Base-by-base conservation (phyloP, 2,797 vertebrate species). In the Sebastes iracundus region DNA sequence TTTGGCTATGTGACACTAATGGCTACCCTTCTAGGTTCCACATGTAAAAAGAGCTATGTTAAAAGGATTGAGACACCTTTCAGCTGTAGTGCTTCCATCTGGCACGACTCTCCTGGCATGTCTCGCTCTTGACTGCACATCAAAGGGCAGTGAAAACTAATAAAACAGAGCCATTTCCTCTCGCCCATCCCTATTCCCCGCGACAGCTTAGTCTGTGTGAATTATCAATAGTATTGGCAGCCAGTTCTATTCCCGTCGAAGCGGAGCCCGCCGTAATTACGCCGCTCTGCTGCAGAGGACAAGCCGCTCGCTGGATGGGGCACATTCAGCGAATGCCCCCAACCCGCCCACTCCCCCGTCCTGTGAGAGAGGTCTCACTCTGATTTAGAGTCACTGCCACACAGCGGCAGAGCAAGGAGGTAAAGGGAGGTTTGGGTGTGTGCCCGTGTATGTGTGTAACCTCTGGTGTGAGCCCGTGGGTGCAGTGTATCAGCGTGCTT, bases 211-310 rank as follows among this genome's bases (percentile, higher is more conserved):
- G 90, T 90, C 84, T 78, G 88, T 91, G 90, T 95, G 93, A 95
- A 94, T 95, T 94, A 95, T 95, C 94, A 92, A 93, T 94, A 93
- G 82, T 93, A 92, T 94, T 94, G 93, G 94, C 93, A 93, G 89
- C 81, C 80, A 30, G 72, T 82, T 81, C 91, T 84, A 87, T 89
- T 94, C 93, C 91, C 86, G 81, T 30, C 78, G 77, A 87, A 90
- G 91, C 92, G 87, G 86, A 88, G 86, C 86, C 86, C 78, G 56
- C 91, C 88, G 86, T 92, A 94, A 95, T 95, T 93, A 93, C 90
- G 86, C 92, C 84, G 90, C 82, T 89, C 82, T 84, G 81, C 91
- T 85, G 90, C 89, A 82, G 84, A 89, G 88, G 86, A 92, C 88
- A 81, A 87, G 90, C 85, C 66, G 73, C 70, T 83, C 68, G 6